These are phyloP conservation scores for Drosophila nigrodunni DNA, from an alignment of 1,140 invertebrate genomes.

Conservation along the genomic window DNA sequence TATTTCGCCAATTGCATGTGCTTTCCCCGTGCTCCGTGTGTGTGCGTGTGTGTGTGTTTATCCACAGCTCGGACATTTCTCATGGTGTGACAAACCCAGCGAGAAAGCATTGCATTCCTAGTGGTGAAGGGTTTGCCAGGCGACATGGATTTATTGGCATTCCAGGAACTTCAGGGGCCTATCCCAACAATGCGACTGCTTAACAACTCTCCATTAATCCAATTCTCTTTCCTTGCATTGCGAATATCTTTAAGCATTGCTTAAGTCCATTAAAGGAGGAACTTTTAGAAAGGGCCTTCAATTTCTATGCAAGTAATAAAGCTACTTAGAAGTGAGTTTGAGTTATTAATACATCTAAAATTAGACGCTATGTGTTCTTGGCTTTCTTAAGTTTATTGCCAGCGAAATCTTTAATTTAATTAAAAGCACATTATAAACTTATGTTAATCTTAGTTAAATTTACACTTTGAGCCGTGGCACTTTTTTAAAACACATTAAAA, in stretches of 20 bases:
- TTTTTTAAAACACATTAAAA: too few relatives aligned
- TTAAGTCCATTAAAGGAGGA: not conserved
- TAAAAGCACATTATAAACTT: too few relatives aligned
- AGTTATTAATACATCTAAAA: too few relatives aligned
- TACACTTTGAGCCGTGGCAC: too few relatives aligned
- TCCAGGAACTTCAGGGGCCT: not conserved
- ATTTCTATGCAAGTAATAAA: too few relatives aligned
- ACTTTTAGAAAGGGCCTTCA: not conserved
- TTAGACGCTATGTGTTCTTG: too few relatives aligned
- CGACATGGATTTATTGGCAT: slow-evolving; percentile 15
- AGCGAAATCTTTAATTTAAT: too few relatives aligned
- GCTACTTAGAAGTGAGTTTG: too few relatives aligned
- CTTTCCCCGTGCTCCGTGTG: too few relatives aligned
- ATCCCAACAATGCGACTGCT: slow-evolving; percentile 1
- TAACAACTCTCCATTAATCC: not conserved
- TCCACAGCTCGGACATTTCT: slow-evolving; percentile 10
- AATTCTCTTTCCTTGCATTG: not conserved
- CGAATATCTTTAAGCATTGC: not conserved
- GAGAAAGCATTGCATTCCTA: not conserved
- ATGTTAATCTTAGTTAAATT: too few relatives aligned
- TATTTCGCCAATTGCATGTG: too few relatives aligned
- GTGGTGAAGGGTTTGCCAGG: not conserved
- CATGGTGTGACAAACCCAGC: not conserved
- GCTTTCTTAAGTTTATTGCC: too few relatives aligned
- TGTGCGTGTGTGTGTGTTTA: not conserved